A percentile compares a stretch with the other conserved stretches of the same genome.
Evolutionary conservation across 2,113 vertebrate species (phyloP).

Genomic region (Meriones unguiculatus): DNA sequence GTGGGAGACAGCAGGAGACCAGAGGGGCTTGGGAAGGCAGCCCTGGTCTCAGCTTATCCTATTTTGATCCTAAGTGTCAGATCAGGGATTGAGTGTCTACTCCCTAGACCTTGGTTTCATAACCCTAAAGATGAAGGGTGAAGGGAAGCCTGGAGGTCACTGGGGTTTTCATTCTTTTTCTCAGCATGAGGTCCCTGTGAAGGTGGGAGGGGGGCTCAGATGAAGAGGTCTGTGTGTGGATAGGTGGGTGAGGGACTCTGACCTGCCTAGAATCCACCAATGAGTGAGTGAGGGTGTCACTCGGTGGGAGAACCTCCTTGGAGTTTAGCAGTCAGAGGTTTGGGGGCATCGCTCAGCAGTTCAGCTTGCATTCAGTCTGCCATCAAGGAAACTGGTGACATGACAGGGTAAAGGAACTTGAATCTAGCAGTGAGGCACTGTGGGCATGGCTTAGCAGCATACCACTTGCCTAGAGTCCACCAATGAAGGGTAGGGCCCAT

Average conservation of each 20-base stretch:
- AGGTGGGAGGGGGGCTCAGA: background rate
- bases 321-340: background rate
- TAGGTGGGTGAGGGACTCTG: background rate
- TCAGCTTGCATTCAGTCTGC: too few species aligned
- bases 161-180: background rate
- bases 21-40: background rate
- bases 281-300: background rate
- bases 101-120: background rate
- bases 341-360: background rate
- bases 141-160: background rate
- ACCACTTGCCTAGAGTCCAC: background rate
- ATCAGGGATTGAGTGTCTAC: accelerated
- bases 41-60: background rate
- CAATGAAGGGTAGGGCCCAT: background rate
- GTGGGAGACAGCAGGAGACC: background rate
- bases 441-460: background rate
- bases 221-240: background rate
- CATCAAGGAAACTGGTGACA: background rate
- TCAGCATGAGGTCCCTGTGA: background rate
- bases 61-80: background rate
- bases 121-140: background rate
- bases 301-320: background rate
- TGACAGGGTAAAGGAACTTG: background rate
- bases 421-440: background rate
- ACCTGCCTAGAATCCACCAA: background rate